Evolutionary conservation across 2,888 invertebrate genomes (phyloP), one percentile per base, ranked within the genome.

Genomic region (Agrochola lota): DNA sequence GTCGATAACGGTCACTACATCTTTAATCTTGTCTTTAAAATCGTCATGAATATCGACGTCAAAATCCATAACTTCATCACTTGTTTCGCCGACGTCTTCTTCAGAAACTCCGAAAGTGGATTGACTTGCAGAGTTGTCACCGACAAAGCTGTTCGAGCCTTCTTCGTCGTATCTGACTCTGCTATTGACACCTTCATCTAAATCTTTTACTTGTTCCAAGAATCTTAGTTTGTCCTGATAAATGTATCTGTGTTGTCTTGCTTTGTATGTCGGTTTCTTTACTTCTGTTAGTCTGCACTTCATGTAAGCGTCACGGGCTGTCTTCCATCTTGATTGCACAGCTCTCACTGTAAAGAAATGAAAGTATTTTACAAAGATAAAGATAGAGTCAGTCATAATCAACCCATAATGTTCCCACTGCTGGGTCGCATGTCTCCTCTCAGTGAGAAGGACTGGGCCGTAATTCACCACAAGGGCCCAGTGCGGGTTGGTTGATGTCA

Each of bases 271-370:
- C 0, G 63, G 40, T 64, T 83, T 82, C 17, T 59, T 71, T n/a
- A 0, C 1, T 35, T 76, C 60, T 17, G 57, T 35, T 6, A 11
- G 0, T 26, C 80, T 80, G 9, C 82, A 75, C n/a, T 83, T 83
- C 64, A 83, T 74, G 60, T 83, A 83, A 2, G 82, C 82, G 0
- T 83, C 84, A 1, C 82, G 71, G 2, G 84, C 84, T 52, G 80
- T 84, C 35, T 83, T 83, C 82, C 82, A 83, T 80, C 82, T 75
- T 35, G 75, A 55, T 57, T 84, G 82, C 4, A 83, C 75, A 0
- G 82, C 80, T 66, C 43, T 69, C 15, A 74, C 82, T 83, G 82
- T 20, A 70, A 83, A 68, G 11, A 2, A 35, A 71, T 1, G 11
- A 49, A 70, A 20, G 26, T 49, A 55, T 8, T 35, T 60, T 46